Percentiles rank a stretch among this genome's conserved stretches.
phyloP scores from a whole-genome alignment of 2,797 vertebrate genomes.

The Hippopotamyrus pictus region DNA sequence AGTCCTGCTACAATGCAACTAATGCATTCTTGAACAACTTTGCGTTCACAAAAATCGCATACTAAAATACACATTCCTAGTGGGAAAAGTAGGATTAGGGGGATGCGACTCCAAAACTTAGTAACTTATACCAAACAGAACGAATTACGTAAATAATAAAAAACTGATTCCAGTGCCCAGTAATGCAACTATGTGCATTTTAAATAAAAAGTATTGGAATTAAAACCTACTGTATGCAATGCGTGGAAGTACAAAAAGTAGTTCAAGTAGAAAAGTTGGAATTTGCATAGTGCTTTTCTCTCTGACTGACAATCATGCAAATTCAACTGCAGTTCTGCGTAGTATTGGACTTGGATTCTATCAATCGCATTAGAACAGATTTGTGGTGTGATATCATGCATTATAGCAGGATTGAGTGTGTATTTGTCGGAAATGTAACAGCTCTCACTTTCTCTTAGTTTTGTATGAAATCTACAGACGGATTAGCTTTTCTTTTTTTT shows the following conservation, averaged over 20 bases:
- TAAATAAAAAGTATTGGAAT: not conserved
- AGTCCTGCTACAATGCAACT: not conserved
- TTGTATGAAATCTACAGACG: not conserved
- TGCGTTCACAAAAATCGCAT: not conserved
- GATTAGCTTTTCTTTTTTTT: not conserved
- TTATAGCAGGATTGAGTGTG: not conserved
- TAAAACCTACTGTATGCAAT: not conserved
- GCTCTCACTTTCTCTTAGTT: not conserved
- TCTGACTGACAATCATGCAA: not conserved
- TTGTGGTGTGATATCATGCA: not conserved
- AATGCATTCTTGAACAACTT: not conserved
- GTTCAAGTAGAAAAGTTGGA: not conserved
- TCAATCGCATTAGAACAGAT: not conserved
- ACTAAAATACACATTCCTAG: not conserved
- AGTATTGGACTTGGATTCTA: not conserved
- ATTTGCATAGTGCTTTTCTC: not conserved
- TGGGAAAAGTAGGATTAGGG: not conserved
- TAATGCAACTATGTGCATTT: not conserved
- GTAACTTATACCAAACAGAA: not conserved
- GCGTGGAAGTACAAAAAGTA: not conserved
- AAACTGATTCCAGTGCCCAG: not conserved
- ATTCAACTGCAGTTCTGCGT: not conserved
- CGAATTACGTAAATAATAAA: not conserved
- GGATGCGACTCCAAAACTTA: not conserved
- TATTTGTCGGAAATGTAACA: not conserved